phyloP scores from a whole-genome alignment of 2,113 vertebrate genomes.

The Gallinago media region DNA sequence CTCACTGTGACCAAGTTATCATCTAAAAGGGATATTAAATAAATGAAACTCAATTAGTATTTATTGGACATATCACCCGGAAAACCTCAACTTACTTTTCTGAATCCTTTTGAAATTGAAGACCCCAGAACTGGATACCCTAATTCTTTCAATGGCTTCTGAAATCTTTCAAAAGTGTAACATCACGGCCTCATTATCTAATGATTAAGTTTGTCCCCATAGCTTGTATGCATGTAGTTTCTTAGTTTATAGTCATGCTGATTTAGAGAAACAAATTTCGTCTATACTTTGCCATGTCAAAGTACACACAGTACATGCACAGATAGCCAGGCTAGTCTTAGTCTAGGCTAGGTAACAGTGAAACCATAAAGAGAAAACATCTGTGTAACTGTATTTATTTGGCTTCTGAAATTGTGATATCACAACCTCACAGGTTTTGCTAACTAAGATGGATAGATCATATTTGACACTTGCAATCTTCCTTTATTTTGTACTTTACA shows the following conservation, averaged over 20 bases:
- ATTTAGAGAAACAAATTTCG: not conserved
- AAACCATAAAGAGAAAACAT: not conserved
- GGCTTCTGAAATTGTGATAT: not conserved
- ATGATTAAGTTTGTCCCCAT: not conserved
- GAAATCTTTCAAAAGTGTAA: not conserved
- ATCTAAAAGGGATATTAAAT: not conserved
- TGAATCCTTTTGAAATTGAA: not conserved
- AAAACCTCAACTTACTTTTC: not conserved
- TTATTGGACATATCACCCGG: not conserved
- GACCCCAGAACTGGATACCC: fast-evolving
- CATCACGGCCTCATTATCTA: not conserved
- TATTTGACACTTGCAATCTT: not conserved
- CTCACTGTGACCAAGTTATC: not conserved
- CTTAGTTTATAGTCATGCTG: not conserved
- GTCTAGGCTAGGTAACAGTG: not conserved
- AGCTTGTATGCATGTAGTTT: not conserved
- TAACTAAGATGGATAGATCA: not conserved
- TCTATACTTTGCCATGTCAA: fast-evolving
- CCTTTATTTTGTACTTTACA: not conserved
- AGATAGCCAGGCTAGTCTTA: not conserved
- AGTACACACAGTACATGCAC: not conserved
- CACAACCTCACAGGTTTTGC: not conserved
- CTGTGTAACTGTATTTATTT: not conserved
- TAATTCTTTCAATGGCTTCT: not conserved
- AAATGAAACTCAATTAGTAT: not conserved